Percentiles rank a stretch among this genome's conserved stretches.
Evolutionary conservation across 2,797 vertebrate genomes (phyloP).

Genomic region (Decapterus maruadsi): DNA sequence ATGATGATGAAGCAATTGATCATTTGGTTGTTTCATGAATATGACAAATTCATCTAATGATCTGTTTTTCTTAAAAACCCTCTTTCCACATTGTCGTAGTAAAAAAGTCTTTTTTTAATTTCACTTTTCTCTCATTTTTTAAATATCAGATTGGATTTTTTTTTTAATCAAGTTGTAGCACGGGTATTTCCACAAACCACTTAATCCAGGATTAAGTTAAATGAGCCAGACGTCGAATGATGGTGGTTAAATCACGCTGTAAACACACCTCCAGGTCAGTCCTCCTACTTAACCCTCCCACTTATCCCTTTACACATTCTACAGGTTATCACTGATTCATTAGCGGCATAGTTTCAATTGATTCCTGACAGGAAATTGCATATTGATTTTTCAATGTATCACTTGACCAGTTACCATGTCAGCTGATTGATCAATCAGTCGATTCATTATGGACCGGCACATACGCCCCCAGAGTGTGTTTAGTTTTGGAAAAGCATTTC

Average conservation of each 20-base stretch:
- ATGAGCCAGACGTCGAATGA: no score
- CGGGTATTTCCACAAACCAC: neutral
- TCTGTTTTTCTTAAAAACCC: neutral
- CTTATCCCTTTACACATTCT: neutral
- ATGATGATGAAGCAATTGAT: neutral
- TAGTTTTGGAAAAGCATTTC: neutral
- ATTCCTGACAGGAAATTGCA: slow-evolving; percentile 7
- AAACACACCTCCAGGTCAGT: neutral
- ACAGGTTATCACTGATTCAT: neutral
- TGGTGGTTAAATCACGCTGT: no score
- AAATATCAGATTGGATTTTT: neutral
- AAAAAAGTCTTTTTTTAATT: neutral
- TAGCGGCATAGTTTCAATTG: neutral
- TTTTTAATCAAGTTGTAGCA: no score
- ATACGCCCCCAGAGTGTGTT: slow-evolving; percentile 2
- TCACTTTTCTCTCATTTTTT: neutral
- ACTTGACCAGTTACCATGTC: neutral
- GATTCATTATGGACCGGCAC: neutral
- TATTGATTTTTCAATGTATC: slow-evolving; percentile 11
- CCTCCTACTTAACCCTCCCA: neutral
- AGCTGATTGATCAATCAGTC: neutral
- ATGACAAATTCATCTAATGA: neutral
- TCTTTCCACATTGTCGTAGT: neutral
- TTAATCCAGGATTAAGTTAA: no score
- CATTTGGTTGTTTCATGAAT: neutral